Evolutionary conservation across 2,113 vertebrate genomes (phyloP), one percentile per base, ranked within the genome.

Genomic region (Sceloporus tristichus): DNA sequence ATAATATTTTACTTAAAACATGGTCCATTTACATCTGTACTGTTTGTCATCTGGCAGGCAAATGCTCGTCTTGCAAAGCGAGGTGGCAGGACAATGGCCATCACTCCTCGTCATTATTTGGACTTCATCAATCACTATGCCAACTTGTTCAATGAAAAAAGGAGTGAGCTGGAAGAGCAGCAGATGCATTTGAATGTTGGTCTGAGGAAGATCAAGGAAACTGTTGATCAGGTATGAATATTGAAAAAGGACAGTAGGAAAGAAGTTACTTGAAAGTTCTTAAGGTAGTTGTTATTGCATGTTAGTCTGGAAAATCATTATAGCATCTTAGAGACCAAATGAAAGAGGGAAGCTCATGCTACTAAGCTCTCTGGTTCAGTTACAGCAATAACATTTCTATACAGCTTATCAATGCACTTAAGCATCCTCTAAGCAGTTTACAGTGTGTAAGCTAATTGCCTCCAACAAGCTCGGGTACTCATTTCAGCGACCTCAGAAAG

Each of bases 91-190:
- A 99, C 98, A 0, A 99, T 99, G 98, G 98, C 99, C 78, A 98
- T 99, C 95, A 99, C 99, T 5, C 99, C 99, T 1, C 98, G 99
- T 48, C 99, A 99, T 96, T 99, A 99, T 92, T 95, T 99, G 89
- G 99, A 99, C 95, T 99, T 99, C 95, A 99, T 99, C 95, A 99
- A 99, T 91, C 99, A 99, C 94, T 99, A 99, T 0, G 99, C 98
- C 88, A 97, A 99, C 95, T 97, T 99, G 88, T 99, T 99, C 96
- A 98, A 99, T 14, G 99, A 99, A 97, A 99, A 99, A 87, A 97
- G 99, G 90, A 99, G 98, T 2, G 99, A 99, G 92, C 81, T 99
- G 92, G 99, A 99, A 93, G 99, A 99, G 89, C 99, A 99, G 94
- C 99, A 99, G 96, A 99, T 99, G 99, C 99, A 99, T 90, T 95